Evolutionary conservation across 2,797 vertebrate species (phyloP).

Genomic region (Erethizon dorsatum): DNA sequence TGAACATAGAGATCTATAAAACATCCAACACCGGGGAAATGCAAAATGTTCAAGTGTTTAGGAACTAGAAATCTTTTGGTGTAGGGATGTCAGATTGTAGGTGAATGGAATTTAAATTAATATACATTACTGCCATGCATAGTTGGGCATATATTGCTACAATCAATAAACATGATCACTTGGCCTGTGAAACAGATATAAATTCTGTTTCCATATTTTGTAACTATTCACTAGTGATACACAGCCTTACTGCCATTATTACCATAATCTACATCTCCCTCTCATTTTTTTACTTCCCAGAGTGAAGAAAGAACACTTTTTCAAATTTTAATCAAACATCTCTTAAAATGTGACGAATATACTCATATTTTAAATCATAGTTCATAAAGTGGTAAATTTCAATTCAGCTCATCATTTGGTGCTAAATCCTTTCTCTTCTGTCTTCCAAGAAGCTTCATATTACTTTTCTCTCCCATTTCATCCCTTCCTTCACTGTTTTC

Average conservation of each 20-base stretch:
- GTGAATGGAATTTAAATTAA: slow-evolving; percentile 46
- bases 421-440: neutral
- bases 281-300: neutral
- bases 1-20: slow-evolving; percentile 24
- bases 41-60: neutral
- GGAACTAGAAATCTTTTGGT: neutral
- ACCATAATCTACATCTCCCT: neutral
- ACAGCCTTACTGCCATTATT: neutral
- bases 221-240: neutral
- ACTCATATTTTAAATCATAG: neutral
- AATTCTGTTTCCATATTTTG: neutral
- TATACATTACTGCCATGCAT: neutral
- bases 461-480: neutral
- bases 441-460: neutral
- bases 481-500: neutral
- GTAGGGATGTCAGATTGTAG: neutral
- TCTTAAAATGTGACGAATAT: slow-evolving; percentile 27
- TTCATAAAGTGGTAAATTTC: neutral
- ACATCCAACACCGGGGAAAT: neutral
- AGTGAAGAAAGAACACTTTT: slow-evolving; percentile 28
- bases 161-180: slow-evolving; percentile 18
- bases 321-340: slow-evolving; percentile 49
- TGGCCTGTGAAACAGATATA: neutral
- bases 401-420: neutral
- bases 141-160: slow-evolving; percentile 9